Percentiles rank a stretch among this genome's conserved stretches.
phyloP scores from a whole-genome alignment of 2,888 invertebrate genomes.

The Xanthorhoe spadicearia region DNA sequence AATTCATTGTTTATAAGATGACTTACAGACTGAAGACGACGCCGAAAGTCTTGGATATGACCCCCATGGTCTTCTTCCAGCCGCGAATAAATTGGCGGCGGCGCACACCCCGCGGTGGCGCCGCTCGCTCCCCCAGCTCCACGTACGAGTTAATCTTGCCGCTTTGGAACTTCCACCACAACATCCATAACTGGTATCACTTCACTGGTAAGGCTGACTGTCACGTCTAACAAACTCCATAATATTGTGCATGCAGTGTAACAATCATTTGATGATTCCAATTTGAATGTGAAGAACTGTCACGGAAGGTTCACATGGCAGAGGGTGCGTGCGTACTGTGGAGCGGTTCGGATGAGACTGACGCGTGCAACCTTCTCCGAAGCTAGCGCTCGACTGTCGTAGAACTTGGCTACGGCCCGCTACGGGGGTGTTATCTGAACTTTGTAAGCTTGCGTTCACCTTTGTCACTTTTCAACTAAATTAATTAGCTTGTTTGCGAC shows the following conservation, averaged over 20 bases:
- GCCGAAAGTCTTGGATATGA: constrained; percentile 91
- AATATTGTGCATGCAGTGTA: constrained; percentile 40
- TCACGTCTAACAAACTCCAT: constrained; percentile 61
- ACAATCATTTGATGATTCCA: constrained; percentile 11
- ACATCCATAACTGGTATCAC: constrained; percentile 67
- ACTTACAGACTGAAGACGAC: constrained; percentile 93
- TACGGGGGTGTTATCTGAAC: constrained; percentile 69
- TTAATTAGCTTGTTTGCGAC: neutral
- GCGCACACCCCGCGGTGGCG: constrained; percentile 77
- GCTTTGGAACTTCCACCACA: constrained; percentile 53
- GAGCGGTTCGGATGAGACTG: constrained; percentile 61
- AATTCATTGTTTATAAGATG: constrained; percentile 5
- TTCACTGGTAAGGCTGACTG: constrained; percentile 60
- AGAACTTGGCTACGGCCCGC: constrained; percentile 61
- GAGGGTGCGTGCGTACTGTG: constrained; percentile 60
- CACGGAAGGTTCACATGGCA: constrained; percentile 59
- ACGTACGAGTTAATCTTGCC: constrained; percentile 80
- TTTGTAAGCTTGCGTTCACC: constrained; percentile 65
- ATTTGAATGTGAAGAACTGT: constrained; percentile 64
- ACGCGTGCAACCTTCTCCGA: constrained; percentile 26
- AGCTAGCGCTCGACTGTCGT: constrained; percentile 40
- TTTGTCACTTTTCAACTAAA: constrained; percentile 15
- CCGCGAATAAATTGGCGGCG: constrained; percentile 82
- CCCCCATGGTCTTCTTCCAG: constrained; percentile 88
- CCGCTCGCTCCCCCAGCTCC: constrained; percentile 74